Base-by-base conservation (phyloP, 1,140 invertebrate genomes). In the Centruroides sculpturatus region DNA sequence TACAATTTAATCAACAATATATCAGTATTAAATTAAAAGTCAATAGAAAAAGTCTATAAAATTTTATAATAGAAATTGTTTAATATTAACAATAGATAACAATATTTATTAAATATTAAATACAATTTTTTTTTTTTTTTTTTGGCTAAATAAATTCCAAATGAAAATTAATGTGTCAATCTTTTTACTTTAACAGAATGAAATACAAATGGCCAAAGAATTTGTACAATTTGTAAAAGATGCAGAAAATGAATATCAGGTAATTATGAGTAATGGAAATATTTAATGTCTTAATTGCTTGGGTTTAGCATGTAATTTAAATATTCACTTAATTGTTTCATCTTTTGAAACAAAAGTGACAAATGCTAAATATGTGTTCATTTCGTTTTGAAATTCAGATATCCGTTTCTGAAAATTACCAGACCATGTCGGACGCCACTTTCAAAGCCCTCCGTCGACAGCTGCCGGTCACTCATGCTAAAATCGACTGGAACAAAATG, bases 401-500 rank as follows among this genome's bases (percentile, higher is more conserved):
- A 57, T 94, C 94, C 56, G 90, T 96, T 69, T 92, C 74, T 64
- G 94, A 98, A 74, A 98, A 98, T 77, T 99, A 98, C 79, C 88
- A 92, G 76, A 95, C 88, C 3, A 99, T 99, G 95, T 97, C 92
- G 58, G 95, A 99, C 71, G 98, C 93, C 13, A 99, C 96, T 11
- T 99, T 99, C 78, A 99, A 99, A 77, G 93, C 96, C 56, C 80
- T 99, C 67, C 82, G 97, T 66, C 83, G 97, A 70, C 89, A 94
- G 75, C 77, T 99, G 70, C 97, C 97, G 35, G 92, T 99, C 7
- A 99, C 95, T 56, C 84, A 92, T 72, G 92, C 91, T 72, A 99
- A 99, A 83, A 96, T 99, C 71, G 96, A 99, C 80, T 99, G 97
- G 97, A 89, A 90, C 73, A 97, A 98, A 80, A 94, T 98, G 70